Evolutionary conservation across 2,888 invertebrate genomes (phyloP).

Genomic region (Pandemis cinnamomeana): DNA sequence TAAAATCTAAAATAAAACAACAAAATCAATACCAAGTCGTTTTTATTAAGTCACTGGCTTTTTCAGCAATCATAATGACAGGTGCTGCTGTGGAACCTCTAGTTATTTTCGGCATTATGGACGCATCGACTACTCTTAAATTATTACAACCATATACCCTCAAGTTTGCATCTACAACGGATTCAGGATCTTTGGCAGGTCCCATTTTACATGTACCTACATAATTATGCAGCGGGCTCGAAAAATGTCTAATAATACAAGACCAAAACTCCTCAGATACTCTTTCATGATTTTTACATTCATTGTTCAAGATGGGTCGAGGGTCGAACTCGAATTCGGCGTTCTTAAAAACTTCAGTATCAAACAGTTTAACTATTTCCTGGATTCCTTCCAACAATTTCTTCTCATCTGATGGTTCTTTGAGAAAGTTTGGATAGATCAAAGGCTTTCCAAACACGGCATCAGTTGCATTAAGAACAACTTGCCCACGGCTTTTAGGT

Average conservation of each 20-base stretch:
- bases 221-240: slow-evolving; percentile 76
- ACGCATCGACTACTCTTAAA: slow-evolving; percentile 75
- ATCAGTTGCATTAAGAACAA: slow-evolving; percentile 72
- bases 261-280: slow-evolving; percentile 77
- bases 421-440: slow-evolving; percentile 77
- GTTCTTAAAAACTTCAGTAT: slow-evolving; percentile 74
- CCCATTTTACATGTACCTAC: slow-evolving; percentile 81
- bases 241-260: slow-evolving; percentile 78
- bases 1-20: slow-evolving; percentile 56
- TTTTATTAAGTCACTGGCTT: slow-evolving; percentile 80
- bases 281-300: slow-evolving; percentile 70
- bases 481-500: slow-evolving; percentile 75
- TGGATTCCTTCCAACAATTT: slow-evolving; percentile 76
- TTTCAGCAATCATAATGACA: slow-evolving; percentile 81
- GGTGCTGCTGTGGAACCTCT: slow-evolving; percentile 78
- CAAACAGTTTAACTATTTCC: slow-evolving; percentile 73
- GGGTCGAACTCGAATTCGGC: slow-evolving; percentile 76
- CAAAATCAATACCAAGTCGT: slow-evolving; percentile 71
- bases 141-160: slow-evolving; percentile 70
- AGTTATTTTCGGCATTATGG: slow-evolving; percentile 76
- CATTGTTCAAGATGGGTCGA: slow-evolving; percentile 68
- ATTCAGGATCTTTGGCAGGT: slow-evolving; percentile 65
- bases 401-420: slow-evolving; percentile 67
- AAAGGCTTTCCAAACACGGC: slow-evolving; percentile 72
- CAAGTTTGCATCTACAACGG: slow-evolving; percentile 72